These are phyloP conservation scores for Lucinisca nassula DNA, from an alignment of 2,888 invertebrate genomes.

Conservation along the genomic window DNA sequence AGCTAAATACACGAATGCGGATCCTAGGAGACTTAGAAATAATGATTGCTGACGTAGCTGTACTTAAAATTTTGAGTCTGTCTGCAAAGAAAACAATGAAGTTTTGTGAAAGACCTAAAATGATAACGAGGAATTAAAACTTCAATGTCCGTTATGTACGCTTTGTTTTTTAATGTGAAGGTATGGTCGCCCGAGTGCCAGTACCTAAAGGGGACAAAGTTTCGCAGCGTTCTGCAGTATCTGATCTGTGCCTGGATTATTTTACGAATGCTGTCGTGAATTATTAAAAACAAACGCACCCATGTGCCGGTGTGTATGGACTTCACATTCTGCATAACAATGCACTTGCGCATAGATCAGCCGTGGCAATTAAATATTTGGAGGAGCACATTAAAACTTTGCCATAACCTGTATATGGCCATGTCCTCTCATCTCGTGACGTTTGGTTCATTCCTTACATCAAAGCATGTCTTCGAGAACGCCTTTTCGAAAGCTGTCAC, in stretches of 20 bases:
- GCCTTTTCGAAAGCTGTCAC: too few species aligned
- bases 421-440: too few species aligned
- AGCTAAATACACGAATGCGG: neutral
- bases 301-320: neutral
- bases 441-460: too few species aligned
- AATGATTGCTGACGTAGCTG: neutral
- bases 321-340: too few species aligned
- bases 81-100: slow-evolving; percentile 4
- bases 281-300: neutral
- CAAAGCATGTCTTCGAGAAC: too few species aligned
- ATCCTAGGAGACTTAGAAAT: neutral
- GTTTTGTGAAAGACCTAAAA: neutral
- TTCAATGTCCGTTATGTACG: slow-evolving; percentile 1
- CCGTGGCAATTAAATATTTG: too few species aligned
- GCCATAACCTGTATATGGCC: too few species aligned
- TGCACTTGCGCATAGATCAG: too few species aligned
- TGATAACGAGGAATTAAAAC: too few species aligned
- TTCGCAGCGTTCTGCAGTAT: too few species aligned
- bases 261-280: neutral
- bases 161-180: slow-evolving; percentile 11
- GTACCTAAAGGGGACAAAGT: neutral
- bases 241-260: slow-evolving; percentile 17
- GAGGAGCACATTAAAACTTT: too few species aligned
- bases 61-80: slow-evolving; percentile 10
- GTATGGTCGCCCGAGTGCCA: slow-evolving; percentile 8